Evolutionary conservation across 2,888 invertebrate species (phyloP).

Genomic region (Noctua janthina): DNA sequence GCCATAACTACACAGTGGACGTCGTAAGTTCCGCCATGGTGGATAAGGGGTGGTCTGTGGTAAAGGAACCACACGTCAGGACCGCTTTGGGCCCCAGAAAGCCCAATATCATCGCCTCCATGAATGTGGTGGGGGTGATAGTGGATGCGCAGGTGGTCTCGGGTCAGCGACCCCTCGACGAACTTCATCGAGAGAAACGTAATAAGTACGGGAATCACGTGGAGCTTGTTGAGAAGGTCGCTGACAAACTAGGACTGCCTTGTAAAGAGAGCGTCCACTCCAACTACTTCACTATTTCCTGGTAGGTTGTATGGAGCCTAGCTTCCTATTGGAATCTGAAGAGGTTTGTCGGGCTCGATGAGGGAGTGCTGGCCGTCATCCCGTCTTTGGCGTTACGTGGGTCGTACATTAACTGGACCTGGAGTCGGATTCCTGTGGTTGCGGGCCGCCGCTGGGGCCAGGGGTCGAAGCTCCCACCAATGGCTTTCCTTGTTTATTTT

Average conservation of each 20-base stretch:
- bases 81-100: constrained; percentile 69
- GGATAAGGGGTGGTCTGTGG: constrained; percentile 66
- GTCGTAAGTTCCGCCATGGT: constrained; percentile 62
- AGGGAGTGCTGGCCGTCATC: not conserved
- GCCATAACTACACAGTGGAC: constrained; percentile 66
- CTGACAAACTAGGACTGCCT: constrained; percentile 60
- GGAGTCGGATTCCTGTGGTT: too few relatives aligned
- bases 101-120: constrained; percentile 71
- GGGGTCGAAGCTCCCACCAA: too few relatives aligned
- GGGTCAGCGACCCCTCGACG: constrained; percentile 65
- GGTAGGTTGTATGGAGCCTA: constrained; percentile 62
- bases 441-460: too few relatives aligned
- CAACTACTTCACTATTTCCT: constrained; percentile 62
- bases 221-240: constrained; percentile 60
- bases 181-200: constrained; percentile 64
- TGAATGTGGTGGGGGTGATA: constrained; percentile 63
- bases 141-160: constrained; percentile 75
- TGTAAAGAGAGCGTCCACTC: constrained; percentile 32
- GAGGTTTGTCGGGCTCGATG: constrained; percentile 15
- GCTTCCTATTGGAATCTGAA: constrained; percentile 44
- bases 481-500: too few relatives aligned
- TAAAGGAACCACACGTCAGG: constrained; percentile 61
- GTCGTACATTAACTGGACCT: constrained; percentile 45
- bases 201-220: constrained; percentile 62
- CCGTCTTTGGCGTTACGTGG: constrained; percentile 1